These are phyloP conservation scores for Sesia bembeciformis DNA, from an alignment of 2,888 invertebrate species.

Conservation along the genomic window DNA sequence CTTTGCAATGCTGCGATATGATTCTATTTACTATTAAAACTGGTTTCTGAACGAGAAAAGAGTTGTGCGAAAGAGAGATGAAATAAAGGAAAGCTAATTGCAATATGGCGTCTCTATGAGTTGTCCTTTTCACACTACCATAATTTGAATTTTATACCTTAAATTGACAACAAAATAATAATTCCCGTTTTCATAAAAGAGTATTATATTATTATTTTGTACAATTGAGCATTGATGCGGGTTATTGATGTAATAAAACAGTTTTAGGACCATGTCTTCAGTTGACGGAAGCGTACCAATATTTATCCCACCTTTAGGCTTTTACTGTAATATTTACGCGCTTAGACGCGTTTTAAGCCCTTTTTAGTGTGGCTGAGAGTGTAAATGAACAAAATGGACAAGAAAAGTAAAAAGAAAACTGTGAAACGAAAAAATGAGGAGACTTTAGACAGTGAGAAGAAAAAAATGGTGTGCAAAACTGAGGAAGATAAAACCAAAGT, in stretches of 20 bases:
- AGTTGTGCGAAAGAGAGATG: background rate
- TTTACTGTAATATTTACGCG: slow-evolving; percentile 13
- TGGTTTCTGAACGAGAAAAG: background rate
- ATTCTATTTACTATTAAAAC: too few species aligned
- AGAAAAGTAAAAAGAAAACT: slow-evolving; percentile 65
- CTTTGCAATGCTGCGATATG: too few species aligned
- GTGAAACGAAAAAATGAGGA: slow-evolving; percentile 68
- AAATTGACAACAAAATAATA: background rate
- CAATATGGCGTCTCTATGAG: slow-evolving; percentile 66
- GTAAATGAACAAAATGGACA: slow-evolving; percentile 59
- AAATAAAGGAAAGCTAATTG: background rate
- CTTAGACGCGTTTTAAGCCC: slow-evolving; percentile 16
- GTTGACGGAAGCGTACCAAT: slow-evolving; percentile 36
- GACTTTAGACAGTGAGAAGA: slow-evolving; percentile 49
- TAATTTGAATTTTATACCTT: background rate
- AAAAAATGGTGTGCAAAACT: slow-evolving; percentile 48
- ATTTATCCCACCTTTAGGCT: slow-evolving; percentile 10
- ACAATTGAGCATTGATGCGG: background rate
- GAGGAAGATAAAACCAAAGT: slow-evolving; percentile 57
- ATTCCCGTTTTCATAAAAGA: too few species aligned
- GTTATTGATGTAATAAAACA: background rate
- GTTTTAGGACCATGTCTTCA: slow-evolving; percentile 30
- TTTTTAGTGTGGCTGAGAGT: slow-evolving; percentile 21
- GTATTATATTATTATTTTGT: too few species aligned
- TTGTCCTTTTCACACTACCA: slow-evolving; percentile 58